Evolutionary conservation across 2,888 invertebrate genomes (phyloP).

Genomic region (Acrobasis consociella): DNA sequence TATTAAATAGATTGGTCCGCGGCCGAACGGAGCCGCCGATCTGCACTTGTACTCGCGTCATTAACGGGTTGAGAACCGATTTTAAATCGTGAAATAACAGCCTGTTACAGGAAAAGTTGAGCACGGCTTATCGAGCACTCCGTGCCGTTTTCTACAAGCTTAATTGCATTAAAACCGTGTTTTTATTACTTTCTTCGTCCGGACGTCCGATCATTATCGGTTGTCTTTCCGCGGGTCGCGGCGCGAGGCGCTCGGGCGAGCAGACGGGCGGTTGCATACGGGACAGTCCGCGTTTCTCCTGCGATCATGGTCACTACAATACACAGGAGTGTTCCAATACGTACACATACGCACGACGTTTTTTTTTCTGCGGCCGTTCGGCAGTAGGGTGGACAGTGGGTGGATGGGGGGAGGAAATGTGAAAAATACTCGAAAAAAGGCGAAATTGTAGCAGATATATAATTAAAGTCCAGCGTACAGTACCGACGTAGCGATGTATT

Average conservation of each 20-base stretch:
- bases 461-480: conserved; percentile 81
- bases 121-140: conserved; percentile 75
- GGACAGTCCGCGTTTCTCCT: conserved; percentile 30
- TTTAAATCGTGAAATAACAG: conserved; percentile 82
- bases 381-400: conserved; percentile 61
- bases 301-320: conserved; percentile 42
- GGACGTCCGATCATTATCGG: conserved; percentile 44
- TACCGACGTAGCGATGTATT: conserved; percentile 77
- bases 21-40: conserved; percentile 82
- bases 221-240: conserved; percentile 24
- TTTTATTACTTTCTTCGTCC: conserved; percentile 50
- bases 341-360: conserved; percentile 58
- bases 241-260: conserved; percentile 27
- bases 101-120: conserved; percentile 81
- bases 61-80: conserved; percentile 82
- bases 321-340: conserved; percentile 43
- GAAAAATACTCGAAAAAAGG: conserved; percentile 84
- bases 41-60: conserved; percentile 83
- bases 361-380: conserved; percentile 73
- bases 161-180: conserved; percentile 74
- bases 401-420: conserved; percentile 73
- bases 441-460: conserved; percentile 83
- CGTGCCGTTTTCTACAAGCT: conserved; percentile 66
- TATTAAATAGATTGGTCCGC: conserved; percentile 84
- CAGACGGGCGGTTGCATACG: conserved; percentile 29